Conservation (phyloP, 2,888 invertebrate species). For the Ferdinandea cuprea region DNA sequence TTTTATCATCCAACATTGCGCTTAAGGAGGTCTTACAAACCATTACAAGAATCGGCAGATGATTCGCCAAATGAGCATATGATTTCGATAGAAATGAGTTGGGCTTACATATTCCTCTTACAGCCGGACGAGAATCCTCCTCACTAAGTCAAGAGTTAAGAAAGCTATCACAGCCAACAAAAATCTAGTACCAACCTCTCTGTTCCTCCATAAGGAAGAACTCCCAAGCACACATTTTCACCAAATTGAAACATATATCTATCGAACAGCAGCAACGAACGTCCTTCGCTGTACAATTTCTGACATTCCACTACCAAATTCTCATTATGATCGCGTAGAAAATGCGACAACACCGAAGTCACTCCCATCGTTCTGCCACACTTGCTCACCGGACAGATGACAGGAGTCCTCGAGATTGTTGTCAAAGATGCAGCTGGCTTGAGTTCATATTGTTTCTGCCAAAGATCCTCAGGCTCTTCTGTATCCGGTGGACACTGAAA, state of each 20-base stretch:
- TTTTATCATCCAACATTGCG: constrained; percentile 71
- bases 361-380: constrained; percentile 77
- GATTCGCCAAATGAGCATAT: constrained; percentile 76
- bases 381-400: constrained; percentile 77
- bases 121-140: constrained; percentile 73
- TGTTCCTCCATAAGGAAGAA: constrained; percentile 77
- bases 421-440: constrained; percentile 69
- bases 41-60: constrained; percentile 78
- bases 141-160: background rate
- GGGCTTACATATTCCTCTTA: constrained; percentile 77
- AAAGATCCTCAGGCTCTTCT: constrained; percentile 52
- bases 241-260: constrained; percentile 73
- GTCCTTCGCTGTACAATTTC: constrained; percentile 75
- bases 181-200: constrained; percentile 24
- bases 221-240: constrained; percentile 77
- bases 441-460: constrained; percentile 58
- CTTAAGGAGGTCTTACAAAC: constrained; percentile 77
- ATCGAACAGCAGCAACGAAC: constrained; percentile 76
- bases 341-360: constrained; percentile 78
- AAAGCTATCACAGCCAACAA: background rate
- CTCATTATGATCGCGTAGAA: constrained; percentile 77
- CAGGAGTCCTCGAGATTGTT: constrained; percentile 77
- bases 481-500: constrained; percentile 14
- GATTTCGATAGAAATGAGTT: constrained; percentile 78
- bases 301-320: constrained; percentile 76